Base-by-base conservation (phyloP, 2,113 vertebrate species). In the Gnathonemus echidnorhynchus region DNA sequence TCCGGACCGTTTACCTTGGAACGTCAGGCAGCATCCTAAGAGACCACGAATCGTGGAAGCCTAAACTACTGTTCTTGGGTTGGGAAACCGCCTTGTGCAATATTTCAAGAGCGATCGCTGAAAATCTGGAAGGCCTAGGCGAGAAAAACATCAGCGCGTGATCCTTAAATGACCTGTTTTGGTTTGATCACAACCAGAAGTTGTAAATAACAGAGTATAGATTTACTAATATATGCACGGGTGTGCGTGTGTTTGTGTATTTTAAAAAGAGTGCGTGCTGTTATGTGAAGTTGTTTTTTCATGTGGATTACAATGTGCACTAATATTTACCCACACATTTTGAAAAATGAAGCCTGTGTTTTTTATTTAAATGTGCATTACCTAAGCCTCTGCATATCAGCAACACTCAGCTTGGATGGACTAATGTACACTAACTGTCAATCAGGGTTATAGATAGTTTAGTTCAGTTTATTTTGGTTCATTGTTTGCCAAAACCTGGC, bases 51-150 rank as follows among this genome's bases (percentile, higher is more conserved):
- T 77, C 90, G 91, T 91, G 89, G 90, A 84, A 86, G 85, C 89
- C 70, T 92, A 91, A 90, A 93, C 93, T 92, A 92, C 91, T 90
- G 92, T 92, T 94, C 88, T 86, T 66, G 80, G 87, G 87, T 80
- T 13, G 27, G 45, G 87, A 56, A 27, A 62, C 17, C n/a, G 31
- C 89, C 89, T 91, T 90, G 70, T 91, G 90, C 90, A 91, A 91
- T 45, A 84, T 89, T 83, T 92, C 89, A 89, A 88, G 83, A 70
- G 83, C 66, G 46, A 62, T 91, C 88, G 80, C 87, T 53, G 91
- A 53, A 53, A 62, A 89, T 89, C 89, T 39, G 83, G 86, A 91
- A 77, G 92, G 91, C 83, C 91, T 91, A 90, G 90, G 91, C 90
- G 88, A 89, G 88, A 52, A 52, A 80, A 56, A 49, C 35, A 87